Percentiles rank a stretch among this genome's conserved stretches.
These are phyloP conservation scores for Halcyon badia DNA, from an alignment of 2,797 vertebrate genomes.

Conservation along the genomic window DNA sequence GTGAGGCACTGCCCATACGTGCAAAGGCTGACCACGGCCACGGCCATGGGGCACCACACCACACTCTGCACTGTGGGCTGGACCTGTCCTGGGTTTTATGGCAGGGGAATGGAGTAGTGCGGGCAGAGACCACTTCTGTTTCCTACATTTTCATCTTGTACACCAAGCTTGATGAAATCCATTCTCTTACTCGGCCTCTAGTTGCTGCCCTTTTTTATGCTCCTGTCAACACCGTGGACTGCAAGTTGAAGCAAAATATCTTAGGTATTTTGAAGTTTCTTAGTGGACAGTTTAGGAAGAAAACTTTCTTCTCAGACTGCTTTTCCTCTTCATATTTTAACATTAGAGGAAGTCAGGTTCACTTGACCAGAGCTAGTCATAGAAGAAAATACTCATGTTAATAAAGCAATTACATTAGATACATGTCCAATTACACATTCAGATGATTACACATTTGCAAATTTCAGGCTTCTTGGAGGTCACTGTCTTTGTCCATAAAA, in stretches of 20 bases:
- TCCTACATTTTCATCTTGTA: not conserved
- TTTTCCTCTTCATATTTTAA: not conserved
- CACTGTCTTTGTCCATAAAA: not conserved
- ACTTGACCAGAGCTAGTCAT: not conserved
- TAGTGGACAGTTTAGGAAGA: not conserved
- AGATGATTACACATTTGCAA: not conserved
- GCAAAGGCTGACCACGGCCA: too few relatives aligned
- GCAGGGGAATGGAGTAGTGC: rapidly evolving
- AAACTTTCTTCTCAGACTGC: not conserved
- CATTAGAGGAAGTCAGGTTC: not conserved
- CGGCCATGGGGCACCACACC: rapidly evolving
- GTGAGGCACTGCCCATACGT: too few relatives aligned
- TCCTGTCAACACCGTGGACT: not conserved
- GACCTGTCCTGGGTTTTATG: not conserved
- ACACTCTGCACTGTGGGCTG: rapidly evolving
- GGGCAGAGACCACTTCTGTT: rapidly evolving
- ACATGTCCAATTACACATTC: not conserved
- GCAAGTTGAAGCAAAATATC: not conserved
- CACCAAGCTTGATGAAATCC: rapidly evolving
- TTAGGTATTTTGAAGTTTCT: not conserved
- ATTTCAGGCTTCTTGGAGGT: not conserved
- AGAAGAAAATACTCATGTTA: not conserved
- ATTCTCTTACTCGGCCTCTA: not conserved
- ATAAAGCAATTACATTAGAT: not conserved
- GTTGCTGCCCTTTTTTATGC: not conserved